A percentile compares a stretch with the other conserved stretches of the same genome.
These are phyloP conservation scores for Cheilosia impressa DNA, from an alignment of 2,888 invertebrate genomes.

Conservation along the genomic window DNA sequence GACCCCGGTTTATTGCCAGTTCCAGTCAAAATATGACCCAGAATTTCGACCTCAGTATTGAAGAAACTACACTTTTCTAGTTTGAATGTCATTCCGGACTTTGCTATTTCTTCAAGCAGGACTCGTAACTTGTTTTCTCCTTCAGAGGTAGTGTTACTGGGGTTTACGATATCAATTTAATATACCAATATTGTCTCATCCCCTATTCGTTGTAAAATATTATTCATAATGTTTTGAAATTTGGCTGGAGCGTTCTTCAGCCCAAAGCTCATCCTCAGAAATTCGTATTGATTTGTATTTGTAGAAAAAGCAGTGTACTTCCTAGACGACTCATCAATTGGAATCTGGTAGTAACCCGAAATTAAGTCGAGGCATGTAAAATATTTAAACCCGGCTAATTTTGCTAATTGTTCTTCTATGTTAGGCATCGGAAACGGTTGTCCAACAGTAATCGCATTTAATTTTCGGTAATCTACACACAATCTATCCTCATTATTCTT, in stretches of 20 bases:
- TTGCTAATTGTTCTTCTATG: conserved; percentile 24
- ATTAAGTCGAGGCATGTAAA: conserved; percentile 34
- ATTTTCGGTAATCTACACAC: no score
- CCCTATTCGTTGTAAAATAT: neutral
- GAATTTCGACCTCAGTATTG: conserved; percentile 1
- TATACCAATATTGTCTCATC: conserved; percentile 25
- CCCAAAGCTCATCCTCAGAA: conserved; percentile 31
- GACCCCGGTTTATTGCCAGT: conserved; percentile 15
- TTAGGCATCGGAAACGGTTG: conserved; percentile 36
- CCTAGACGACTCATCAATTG: conserved; percentile 12
- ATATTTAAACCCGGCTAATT: conserved; percentile 23
- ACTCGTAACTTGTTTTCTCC: conserved; percentile 23
- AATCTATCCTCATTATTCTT: no score
- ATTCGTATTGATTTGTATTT: conserved; percentile 22
- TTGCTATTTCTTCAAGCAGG: conserved; percentile 4
- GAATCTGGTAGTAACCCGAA: conserved; percentile 36
- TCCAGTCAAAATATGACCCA: conserved; percentile 17
- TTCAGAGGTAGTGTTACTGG: conserved; percentile 12
- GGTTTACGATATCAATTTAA: conserved; percentile 18
- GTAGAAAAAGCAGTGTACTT: conserved; percentile 33
- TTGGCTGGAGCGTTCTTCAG: conserved; percentile 27
- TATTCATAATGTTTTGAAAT: conserved; percentile 32
- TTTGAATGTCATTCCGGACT: conserved; percentile 40
- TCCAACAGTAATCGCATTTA: conserved; percentile 15
- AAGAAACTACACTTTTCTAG: conserved; percentile 32